Evolutionary conservation across 2,113 vertebrate genomes (phyloP).

Genomic region (Anser cygnoides): DNA sequence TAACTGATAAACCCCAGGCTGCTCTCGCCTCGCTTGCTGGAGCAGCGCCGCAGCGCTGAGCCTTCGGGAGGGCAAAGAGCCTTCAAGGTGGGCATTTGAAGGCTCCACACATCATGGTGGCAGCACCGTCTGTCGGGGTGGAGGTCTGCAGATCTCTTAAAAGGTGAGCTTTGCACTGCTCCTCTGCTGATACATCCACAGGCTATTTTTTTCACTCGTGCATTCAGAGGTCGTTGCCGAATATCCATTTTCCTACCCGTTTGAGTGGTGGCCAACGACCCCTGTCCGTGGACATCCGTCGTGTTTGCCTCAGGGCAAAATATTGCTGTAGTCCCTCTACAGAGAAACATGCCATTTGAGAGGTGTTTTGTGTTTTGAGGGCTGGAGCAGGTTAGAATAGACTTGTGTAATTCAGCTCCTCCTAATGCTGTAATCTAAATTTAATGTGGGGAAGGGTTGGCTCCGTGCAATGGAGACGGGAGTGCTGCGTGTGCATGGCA

Average conservation of each 20-base stretch:
- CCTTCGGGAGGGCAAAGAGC: not conserved
- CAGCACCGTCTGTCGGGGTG: too few relatives aligned
- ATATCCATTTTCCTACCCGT: rapidly evolving
- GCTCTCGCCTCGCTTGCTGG: not conserved
- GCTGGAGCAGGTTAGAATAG: not conserved
- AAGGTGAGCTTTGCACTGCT: not conserved
- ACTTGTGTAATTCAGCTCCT: not conserved
- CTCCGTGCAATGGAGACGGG: rapidly evolving
- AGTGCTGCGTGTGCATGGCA: rapidly evolving
- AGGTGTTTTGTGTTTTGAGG: not conserved
- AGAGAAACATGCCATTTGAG: not conserved
- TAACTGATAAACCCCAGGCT: not conserved
- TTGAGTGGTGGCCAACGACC: not conserved
- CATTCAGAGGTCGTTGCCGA: not conserved
- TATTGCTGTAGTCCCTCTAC: rapidly evolving
- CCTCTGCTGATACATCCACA: not conserved
- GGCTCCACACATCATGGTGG: too few relatives aligned
- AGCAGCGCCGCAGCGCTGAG: not conserved
- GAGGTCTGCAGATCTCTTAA: not conserved
- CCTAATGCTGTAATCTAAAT: not conserved
- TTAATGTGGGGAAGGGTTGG: not conserved
- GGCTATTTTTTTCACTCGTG: not conserved
- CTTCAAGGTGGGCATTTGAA: not conserved
- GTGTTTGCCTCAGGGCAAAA: not conserved
- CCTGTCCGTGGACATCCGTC: not conserved